Conservation (phyloP, 2,888 invertebrate species). For the Rhagonycha fulva region DNA sequence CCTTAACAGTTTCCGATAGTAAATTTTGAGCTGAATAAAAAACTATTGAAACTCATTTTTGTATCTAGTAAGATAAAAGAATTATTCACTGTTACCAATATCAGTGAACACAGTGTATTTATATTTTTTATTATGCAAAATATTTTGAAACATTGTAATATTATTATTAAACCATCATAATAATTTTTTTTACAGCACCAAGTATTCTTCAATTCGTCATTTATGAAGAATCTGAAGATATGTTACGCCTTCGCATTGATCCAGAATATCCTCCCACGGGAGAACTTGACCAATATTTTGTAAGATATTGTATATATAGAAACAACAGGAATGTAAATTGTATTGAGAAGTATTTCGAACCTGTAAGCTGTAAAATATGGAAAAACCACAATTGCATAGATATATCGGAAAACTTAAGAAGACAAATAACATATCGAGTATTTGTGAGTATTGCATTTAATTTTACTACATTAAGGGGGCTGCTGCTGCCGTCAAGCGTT, state of each 20-base stretch:
- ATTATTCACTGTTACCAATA: too few relatives aligned
- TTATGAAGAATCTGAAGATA: slow-evolving; percentile 32
- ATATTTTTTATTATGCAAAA: too few relatives aligned
- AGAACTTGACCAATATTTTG: slow-evolving; percentile 31
- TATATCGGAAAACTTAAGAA: background rate
- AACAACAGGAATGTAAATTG: background rate
- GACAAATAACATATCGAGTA: background rate
- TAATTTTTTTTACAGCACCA: slow-evolving; percentile 6
- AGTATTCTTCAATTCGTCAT: slow-evolving; percentile 11
- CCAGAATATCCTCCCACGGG: slow-evolving; percentile 44
- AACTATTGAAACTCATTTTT: too few relatives aligned
- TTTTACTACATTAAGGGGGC: background rate
- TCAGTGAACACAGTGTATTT: too few relatives aligned
- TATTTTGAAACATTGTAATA: background rate
- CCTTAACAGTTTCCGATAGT: too few relatives aligned
- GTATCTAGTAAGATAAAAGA: too few relatives aligned
- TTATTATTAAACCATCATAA: background rate
- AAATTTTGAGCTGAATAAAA: too few relatives aligned
- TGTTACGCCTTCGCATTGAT: slow-evolving; percentile 38
- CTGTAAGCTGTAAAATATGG: slow-evolving; percentile 12
- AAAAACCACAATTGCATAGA: slow-evolving; percentile 1
- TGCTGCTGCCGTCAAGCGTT: too few relatives aligned
- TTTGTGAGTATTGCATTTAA: background rate
- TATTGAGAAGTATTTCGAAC: background rate
- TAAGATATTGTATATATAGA: slow-evolving; percentile 14